A percentile compares a stretch with the other conserved stretches of the same genome.
Conservation (phyloP, 2,888 invertebrate genomes). For the Callyntrura guangdongensis region DNA sequence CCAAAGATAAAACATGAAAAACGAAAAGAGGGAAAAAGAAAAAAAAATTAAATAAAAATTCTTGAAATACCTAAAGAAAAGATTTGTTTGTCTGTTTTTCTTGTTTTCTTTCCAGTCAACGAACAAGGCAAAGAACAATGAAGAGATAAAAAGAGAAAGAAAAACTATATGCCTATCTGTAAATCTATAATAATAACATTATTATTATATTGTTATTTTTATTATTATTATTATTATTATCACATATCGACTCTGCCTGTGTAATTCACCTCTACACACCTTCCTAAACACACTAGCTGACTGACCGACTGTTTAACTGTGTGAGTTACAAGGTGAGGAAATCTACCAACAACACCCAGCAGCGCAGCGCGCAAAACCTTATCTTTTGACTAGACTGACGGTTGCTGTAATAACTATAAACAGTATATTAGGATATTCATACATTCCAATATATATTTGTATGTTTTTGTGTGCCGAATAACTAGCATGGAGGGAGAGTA, state of each 20-base stretch:
- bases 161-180: constrained; percentile 52
- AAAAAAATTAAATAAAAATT: constrained; percentile 81
- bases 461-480: constrained; percentile 43
- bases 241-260: not conserved
- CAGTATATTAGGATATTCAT: constrained; percentile 57
- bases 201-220: not conserved
- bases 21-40: constrained; percentile 39
- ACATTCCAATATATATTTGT: constrained; percentile 70
- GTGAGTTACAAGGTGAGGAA: constrained; percentile 78
- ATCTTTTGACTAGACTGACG: constrained; percentile 61
- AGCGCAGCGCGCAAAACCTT: constrained; percentile 75
- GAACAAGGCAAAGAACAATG: constrained; percentile 31
- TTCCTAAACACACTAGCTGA: not conserved
- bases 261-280: not conserved
- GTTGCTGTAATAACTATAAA: constrained; percentile 38
- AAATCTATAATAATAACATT: constrained; percentile 26
- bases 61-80: constrained; percentile 79
- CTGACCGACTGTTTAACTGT: not conserved
- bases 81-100: constrained; percentile 72
- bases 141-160: constrained; percentile 55
- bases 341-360: constrained; percentile 52
- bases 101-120: constrained; percentile 54
- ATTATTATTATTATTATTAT: not conserved
- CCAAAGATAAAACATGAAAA: not conserved
- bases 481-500: not conserved